Evolutionary conservation across 1,140 invertebrate species (phyloP), one percentile per base, ranked within the genome.

Genomic region (Antheraea pernyi): DNA sequence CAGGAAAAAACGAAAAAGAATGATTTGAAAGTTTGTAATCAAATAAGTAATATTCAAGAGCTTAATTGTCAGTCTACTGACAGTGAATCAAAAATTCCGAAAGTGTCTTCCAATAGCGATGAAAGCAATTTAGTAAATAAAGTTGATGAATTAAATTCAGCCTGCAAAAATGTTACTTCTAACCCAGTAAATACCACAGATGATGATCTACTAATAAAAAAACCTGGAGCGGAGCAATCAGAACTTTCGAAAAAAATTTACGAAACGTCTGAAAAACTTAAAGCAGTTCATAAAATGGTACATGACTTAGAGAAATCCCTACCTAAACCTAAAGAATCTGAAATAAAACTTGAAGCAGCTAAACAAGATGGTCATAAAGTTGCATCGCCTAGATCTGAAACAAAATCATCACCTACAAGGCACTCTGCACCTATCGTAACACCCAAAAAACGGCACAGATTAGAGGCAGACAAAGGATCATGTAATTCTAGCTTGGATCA

Each of bases 401-500:
- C 77, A 46, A 92, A 92, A 80, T 79, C 75, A 19, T 88, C 89
- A 18, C 87, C 89, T 16, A 37, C 84, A 36, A 79, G 88, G 53
- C 85, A 91, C 73, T 77, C 82, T 37, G 90, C 91, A 36, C 91
- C 91, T 60, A 92, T 93, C 37, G 91, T 91, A 6, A 93, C 93
- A 62, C 94, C 94, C 9, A 94, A 94, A 73, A 94, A 94, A 72
- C 86, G 94, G 0, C 94, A 94, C 72, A 80, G 92, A 70, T 76
- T 93, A 46, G 92, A 93, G 82, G 90, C 87, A 39, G 92, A 93
- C 18, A 91, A 89, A 72, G 83, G 80, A 59, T 74, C 81, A 67
- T 79, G 83, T 36, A 82, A 88, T 76, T 85, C 88, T 42, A 90
- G 84, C 60, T 82, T 92, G 64, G 89, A 92, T 74, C 84, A 89